Percentiles rank a stretch among this genome's conserved stretches.
Conservation (phyloP, 2,797 vertebrate species). For the Crocodylus rhombifer region DNA sequence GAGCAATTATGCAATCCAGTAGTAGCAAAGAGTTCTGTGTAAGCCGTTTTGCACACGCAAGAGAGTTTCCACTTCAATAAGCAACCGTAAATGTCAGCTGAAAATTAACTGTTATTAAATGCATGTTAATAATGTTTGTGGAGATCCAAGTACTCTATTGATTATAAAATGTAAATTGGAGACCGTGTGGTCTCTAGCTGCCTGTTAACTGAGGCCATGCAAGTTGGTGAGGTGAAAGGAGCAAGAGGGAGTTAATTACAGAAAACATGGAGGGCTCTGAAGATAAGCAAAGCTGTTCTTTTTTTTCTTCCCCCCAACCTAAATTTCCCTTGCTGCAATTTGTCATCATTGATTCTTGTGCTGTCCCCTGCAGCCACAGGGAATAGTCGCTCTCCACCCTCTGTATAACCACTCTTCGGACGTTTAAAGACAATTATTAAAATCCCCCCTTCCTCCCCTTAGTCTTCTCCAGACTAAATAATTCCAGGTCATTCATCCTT, state of each 20-base stretch:
- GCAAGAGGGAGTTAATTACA: constrained; percentile 16
- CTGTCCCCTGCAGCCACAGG: no score
- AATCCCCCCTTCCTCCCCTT: no score
- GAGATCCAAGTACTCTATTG: constrained; percentile 43
- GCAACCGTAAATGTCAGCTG: constrained; percentile 45
- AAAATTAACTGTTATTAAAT: constrained; percentile 47
- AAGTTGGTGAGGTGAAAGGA: constrained; percentile 7
- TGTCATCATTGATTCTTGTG: no score
- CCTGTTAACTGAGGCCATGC: not conserved
- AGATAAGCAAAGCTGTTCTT: not conserved
- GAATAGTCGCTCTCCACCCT: no score
- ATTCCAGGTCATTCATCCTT: no score
- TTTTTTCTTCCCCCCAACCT: not conserved
- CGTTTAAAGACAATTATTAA: no score
- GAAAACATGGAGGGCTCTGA: not conserved
- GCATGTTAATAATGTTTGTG: constrained; percentile 26
- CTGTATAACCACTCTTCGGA: no score
- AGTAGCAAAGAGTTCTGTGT: not conserved
- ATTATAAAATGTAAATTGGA: constrained; percentile 53
- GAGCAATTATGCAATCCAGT: not conserved
- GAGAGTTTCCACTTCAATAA: constrained; percentile 8
- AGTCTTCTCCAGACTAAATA: no score
- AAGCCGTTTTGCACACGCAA: not conserved
- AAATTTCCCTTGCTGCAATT: no score
- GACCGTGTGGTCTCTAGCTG: not conserved